A percentile compares a stretch with the other conserved stretches of the same genome.
Evolutionary conservation across 2,797 vertebrate genomes (phyloP).

Genomic region (Urocyon cinereoargenteus): DNA sequence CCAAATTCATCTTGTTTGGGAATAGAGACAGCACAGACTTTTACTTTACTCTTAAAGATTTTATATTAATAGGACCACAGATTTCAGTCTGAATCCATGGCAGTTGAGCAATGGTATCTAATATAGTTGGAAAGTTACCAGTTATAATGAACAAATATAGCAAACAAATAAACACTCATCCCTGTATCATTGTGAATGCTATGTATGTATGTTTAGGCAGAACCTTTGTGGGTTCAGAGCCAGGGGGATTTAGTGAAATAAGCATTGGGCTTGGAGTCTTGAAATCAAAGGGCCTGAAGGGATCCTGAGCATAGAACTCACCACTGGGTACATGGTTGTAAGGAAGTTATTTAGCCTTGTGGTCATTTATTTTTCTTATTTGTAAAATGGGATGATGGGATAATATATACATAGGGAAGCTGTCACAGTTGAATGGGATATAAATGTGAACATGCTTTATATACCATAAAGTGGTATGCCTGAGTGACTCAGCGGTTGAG

Average conservation of each 20-base stretch:
- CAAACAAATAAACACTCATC: neutral
- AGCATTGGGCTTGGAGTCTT: neutral
- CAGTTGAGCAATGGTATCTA: neutral
- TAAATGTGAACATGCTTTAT: neutral
- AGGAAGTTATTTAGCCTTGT: neutral
- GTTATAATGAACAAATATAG: neutral
- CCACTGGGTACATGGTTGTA: rapidly evolving
- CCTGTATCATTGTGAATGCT: neutral
- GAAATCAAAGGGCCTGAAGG: neutral
- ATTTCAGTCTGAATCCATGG: neutral
- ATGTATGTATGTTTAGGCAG: neutral
- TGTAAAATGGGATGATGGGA: neutral
- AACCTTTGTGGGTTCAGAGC: neutral
- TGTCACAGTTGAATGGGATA: neutral
- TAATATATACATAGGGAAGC: rapidly evolving
- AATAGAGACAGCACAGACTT: neutral
- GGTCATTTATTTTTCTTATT: neutral
- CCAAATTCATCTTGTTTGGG: neutral
- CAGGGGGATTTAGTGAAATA: neutral
- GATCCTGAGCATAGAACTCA: neutral
- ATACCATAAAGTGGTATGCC: neutral
- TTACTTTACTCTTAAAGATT: neutral
- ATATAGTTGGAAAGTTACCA: neutral
- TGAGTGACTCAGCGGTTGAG: too few relatives aligned
- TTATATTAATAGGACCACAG: neutral